These are phyloP conservation scores for Hormaphis cornu DNA, from an alignment of 1,140 invertebrate genomes.

Conservation along the genomic window DNA sequence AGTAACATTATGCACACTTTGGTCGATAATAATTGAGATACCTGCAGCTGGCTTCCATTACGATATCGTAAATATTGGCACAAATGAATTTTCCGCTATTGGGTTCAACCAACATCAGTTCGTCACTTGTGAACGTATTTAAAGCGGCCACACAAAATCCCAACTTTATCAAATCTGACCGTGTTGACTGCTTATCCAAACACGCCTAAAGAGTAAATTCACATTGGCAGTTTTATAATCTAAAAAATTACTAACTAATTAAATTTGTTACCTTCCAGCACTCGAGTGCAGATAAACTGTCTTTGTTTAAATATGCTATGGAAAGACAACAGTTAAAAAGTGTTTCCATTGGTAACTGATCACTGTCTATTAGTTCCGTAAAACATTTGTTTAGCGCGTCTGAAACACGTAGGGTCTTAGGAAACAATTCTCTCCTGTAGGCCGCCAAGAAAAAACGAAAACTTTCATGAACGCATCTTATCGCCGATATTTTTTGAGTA, in stretches of 20 bases:
- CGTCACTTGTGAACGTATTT: background rate
- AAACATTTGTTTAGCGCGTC: background rate
- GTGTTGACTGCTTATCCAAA: background rate
- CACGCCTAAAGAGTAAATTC: background rate
- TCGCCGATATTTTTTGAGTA: conserved; percentile 3
- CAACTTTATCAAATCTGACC: conserved; percentile 2
- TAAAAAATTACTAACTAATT: background rate
- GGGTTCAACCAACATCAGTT: background rate
- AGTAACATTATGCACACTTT: background rate
- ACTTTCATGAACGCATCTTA: conserved; percentile 20
- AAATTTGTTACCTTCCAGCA: conserved; percentile 7
- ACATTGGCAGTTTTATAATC: background rate
- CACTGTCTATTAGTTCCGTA: background rate
- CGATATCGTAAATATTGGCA: background rate
- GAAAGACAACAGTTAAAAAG: conserved; percentile 18
- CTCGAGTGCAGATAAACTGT: background rate
- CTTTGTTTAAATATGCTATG: background rate
- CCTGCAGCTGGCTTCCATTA: background rate
- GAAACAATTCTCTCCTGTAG: background rate
- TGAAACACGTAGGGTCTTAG: background rate
- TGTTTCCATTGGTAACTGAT: conserved; percentile 18
- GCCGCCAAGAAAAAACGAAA: conserved; percentile 20
- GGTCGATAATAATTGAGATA: background rate
- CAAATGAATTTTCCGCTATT: background rate
- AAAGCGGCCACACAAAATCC: conserved; percentile 3